Conservation (phyloP, 2,113 vertebrate genomes). For the Platichthys stellatus region DNA sequence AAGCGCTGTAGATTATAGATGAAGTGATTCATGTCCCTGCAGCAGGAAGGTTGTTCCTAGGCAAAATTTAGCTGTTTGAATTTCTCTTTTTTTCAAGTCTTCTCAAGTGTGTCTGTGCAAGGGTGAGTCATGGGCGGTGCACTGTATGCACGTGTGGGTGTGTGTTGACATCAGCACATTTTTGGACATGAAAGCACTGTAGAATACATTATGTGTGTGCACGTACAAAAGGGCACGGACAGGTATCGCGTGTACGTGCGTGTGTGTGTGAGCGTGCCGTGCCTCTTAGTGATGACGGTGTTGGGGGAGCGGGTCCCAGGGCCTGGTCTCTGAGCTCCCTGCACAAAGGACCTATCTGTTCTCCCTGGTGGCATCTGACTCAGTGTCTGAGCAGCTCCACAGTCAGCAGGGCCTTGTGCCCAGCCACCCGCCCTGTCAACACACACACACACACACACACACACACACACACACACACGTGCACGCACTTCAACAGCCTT, state of each 20-base stretch:
- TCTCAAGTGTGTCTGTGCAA: neutral
- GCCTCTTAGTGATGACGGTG: conserved; percentile 47
- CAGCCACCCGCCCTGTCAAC: conserved; percentile 69
- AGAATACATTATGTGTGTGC: conserved; percentile 11
- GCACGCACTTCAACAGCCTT: conserved; percentile 51
- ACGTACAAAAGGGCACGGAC: conserved; percentile 25
- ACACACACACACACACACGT: conserved; percentile 43
- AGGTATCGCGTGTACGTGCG: conserved; percentile 16
- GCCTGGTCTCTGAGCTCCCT: conserved; percentile 52
- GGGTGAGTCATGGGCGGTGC: neutral
- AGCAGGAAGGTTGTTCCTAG: neutral
- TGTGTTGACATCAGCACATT: neutral
- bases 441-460: conserved; percentile 46
- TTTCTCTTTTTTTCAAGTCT: conserved; percentile 10
- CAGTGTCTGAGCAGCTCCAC: conserved; percentile 81
- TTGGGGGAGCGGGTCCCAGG: conserved; percentile 64
- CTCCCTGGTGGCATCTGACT: conserved; percentile 78
- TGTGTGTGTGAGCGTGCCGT: conserved; percentile 24
- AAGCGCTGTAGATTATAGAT: neutral
- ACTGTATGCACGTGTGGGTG: neutral
- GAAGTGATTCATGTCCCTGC: conserved; percentile 22
- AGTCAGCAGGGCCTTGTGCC: conserved; percentile 72
- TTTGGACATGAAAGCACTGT: conserved; percentile 29
- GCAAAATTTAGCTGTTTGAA: neutral
- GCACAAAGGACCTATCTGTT: conserved; percentile 75